Base-by-base conservation (phyloP, 2,888 invertebrate genomes). In the Tipula unca region DNA sequence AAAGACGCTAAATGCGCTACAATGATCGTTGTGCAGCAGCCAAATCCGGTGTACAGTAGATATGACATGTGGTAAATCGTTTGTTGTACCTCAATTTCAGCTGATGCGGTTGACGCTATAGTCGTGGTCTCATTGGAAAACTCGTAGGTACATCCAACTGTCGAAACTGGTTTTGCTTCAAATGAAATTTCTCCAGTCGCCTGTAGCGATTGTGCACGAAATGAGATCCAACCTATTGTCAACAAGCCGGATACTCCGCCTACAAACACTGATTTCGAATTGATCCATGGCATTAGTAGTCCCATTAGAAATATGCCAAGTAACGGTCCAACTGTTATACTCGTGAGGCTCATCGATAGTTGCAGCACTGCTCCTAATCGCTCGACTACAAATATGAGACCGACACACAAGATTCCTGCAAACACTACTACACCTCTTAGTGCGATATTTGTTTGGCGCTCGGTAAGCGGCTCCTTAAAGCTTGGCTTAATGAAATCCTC, bases 401-500 rank as follows among this genome's bases (percentile, higher is more conserved):
- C 93, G 87, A 94, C 93, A 92, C 94, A 94, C 10, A 94, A 88
- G 1, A 93, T 88, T 39, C 96, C 96, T 87, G 94, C 92, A 1
- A 93, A 87, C 0, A 95, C 91, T 14, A 96, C 96, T 14, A 95
- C 93, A 0, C 93, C 88, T 88, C 95, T 94, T 89, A 96, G 92
- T 3, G 95, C 89, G 88, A 93, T 92, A 42, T 91, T 92, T 0
- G 92, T 91, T 87, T 93, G 92, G 29, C 89, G 90, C 20, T 93
- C 91, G 2, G 93, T 92, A 0, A 93, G 88, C 29, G 93, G 91
- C 0, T 90, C 90, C 86, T 92, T 93, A 85, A 93, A 90, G 87
- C 93, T 92, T 0, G 95, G 95, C 87, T 94, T 95, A 88, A 95
- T 93, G 88, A 96, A 93, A 89, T 96, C 96, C 91, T 96, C 95